Base-by-base conservation (phyloP, 1,140 invertebrate species). In the Drosophila leontia region DNA sequence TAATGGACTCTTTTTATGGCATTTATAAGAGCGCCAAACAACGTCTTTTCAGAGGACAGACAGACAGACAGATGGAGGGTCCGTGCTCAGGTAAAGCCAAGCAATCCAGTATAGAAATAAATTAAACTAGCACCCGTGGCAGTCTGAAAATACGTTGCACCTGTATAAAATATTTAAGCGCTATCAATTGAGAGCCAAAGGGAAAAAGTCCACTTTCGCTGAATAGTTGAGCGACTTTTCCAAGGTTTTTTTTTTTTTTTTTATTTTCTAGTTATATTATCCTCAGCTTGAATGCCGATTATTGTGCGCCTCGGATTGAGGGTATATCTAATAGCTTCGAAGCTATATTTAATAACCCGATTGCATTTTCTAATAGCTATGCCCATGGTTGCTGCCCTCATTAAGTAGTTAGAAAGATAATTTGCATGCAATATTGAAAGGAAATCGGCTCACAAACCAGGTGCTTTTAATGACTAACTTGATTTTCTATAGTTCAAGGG, bases 1-100 rank as follows among this genome's bases (percentile, higher is more conserved):
- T 72, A 78, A 78, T 78, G 65, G 67, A 55, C 41, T 45, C 56
- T 78, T 78, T 79, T 79, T 78, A 79, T 79, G 77, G 75, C 77
- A 79, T 78, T 72, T 78, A 78, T 69, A 78, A 78, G 55, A 55
- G 65, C 53, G 55, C 42, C 67, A 56, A 63, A 53, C 41, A 71
- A 64, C 47, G 62, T 60, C 41, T 76, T 62, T 56, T 44, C 17
- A 34, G 68, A 39, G 39, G 44, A 64, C 39, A 42, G 47, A 11
- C 41, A 44, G 26, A 41, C 15, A 15, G 37, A 59, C 48, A 23
- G 53, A 39, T 56, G 53, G 53, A 9, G 53, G 13, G 53, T 56
- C 53, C 35, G 34, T 39, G 53, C 8, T 19, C 53, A 76, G 45
- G 56, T 47, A 35, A 29, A 8, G 34, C 11, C 29, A 29, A 12